Percentiles rank a stretch among this genome's conserved stretches.
phyloP scores from a whole-genome alignment of 1,140 invertebrate genomes.

The Drosophila bocki region DNA sequence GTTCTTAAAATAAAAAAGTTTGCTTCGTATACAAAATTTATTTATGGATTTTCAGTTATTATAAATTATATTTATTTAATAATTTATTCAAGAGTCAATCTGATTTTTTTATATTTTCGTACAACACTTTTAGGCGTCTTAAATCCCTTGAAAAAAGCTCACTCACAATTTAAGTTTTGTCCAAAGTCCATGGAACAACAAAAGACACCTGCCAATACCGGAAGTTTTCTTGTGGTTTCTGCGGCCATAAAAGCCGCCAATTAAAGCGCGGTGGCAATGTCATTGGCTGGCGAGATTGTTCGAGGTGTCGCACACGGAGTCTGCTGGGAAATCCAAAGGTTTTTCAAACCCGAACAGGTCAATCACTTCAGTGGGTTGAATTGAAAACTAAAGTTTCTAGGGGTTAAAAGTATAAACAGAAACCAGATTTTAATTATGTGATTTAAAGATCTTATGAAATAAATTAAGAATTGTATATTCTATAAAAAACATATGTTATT shows the following conservation, averaged over 20 bases:
- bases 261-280: slow-evolving; percentile 63
- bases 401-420: not conserved
- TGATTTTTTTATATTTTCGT: not conserved
- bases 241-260: slow-evolving; percentile 40
- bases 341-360: slow-evolving; percentile 34
- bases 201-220: slow-evolving; percentile 38
- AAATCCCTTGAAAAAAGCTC: slow-evolving; percentile 27
- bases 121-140: not conserved
- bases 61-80: not conserved
- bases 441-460: not conserved
- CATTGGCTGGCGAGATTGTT: slow-evolving; percentile 51
- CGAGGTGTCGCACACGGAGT: not conserved
- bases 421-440: not conserved
- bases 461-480: not conserved
- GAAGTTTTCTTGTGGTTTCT: slow-evolving; percentile 69
- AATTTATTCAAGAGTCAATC: not conserved
- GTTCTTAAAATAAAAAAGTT: too few species aligned
- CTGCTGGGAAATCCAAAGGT: slow-evolving; percentile 64
- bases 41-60: too few species aligned
- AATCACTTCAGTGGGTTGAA: slow-evolving; percentile 23
- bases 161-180: slow-evolving; percentile 3
- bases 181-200: slow-evolving; percentile 50
- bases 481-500: not conserved
- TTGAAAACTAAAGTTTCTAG: not conserved
- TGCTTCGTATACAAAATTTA: too few species aligned